Percentiles rank a stretch among this genome's conserved stretches.
Evolutionary conservation across 2,888 invertebrate genomes (phyloP).

Genomic region (Acanthosepion pharaonis): DNA sequence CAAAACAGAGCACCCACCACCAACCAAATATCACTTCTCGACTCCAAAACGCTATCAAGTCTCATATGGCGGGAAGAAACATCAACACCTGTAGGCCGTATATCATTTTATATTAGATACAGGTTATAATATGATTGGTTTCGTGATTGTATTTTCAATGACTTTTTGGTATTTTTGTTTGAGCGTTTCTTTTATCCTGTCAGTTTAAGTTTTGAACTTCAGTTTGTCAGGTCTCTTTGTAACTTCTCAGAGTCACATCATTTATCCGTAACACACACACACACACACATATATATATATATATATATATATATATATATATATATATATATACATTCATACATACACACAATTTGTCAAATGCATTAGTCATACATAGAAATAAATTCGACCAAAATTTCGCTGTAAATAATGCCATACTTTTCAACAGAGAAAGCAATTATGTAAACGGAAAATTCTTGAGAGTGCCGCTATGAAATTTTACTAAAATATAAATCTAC

Average conservation of each 20-base stretch:
- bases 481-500: too few relatives aligned
- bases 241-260: not conserved
- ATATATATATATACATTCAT: not conserved
- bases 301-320: not conserved
- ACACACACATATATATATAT: not conserved
- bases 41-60: not conserved
- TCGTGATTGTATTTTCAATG: not conserved
- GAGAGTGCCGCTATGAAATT: too few relatives aligned
- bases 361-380: not conserved
- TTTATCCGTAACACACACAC: not conserved
- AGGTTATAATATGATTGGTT: not conserved
- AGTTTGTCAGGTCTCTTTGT: not conserved
- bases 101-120: slow-evolving; percentile 18
- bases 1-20: not conserved
- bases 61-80: not conserved
- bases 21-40: not conserved
- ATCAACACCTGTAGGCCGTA: slow-evolving; percentile 1
- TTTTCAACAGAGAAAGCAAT: too few relatives aligned
- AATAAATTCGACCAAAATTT: too few relatives aligned
- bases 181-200: not conserved
- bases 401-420: too few relatives aligned
- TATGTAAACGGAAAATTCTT: too few relatives aligned
- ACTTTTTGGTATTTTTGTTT: not conserved
- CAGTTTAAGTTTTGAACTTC: not conserved
- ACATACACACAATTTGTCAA: not conserved